Conservation (phyloP, 2,113 vertebrate species). For the Gyps fulvus region DNA sequence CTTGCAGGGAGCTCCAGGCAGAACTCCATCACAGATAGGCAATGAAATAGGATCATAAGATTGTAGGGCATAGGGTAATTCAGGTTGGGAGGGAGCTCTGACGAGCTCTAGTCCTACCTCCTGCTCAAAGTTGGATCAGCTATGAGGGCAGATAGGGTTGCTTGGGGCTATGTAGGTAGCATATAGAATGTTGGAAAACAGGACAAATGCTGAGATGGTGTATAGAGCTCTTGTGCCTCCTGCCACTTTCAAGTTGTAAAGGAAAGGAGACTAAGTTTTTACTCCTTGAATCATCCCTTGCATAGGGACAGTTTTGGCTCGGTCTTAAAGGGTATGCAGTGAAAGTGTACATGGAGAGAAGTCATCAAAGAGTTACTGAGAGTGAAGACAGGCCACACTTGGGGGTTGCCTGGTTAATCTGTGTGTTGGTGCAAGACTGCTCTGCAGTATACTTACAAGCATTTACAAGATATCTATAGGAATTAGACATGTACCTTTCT, state of each 20-base stretch:
- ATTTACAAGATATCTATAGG: too few species aligned
- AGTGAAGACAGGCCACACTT: too few species aligned
- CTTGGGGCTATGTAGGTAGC: neutral
- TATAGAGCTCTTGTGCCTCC: neutral
- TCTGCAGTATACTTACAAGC: too few species aligned
- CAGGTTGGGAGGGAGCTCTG: neutral
- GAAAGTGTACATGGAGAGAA: neutral
- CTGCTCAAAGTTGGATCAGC: neutral
- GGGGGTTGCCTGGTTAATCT: too few species aligned
- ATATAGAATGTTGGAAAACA: neutral
- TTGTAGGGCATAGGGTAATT: neutral
- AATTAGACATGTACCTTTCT: too few species aligned
- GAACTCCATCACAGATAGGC: neutral
- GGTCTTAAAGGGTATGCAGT: neutral
- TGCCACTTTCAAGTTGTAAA: neutral
- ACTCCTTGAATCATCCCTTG: neutral
- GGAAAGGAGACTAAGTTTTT: neutral
- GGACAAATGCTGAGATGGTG: neutral
- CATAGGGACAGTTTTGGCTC: neutral
- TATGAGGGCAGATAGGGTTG: neutral
- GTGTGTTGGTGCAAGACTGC: too few species aligned
- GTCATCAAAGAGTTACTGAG: neutral
- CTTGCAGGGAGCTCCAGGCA: neutral
- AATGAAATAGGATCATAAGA: neutral
- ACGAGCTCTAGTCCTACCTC: neutral